These are phyloP conservation scores for Rissa tridactyla DNA, from an alignment of 2,113 vertebrate genomes.

Conservation along the genomic window DNA sequence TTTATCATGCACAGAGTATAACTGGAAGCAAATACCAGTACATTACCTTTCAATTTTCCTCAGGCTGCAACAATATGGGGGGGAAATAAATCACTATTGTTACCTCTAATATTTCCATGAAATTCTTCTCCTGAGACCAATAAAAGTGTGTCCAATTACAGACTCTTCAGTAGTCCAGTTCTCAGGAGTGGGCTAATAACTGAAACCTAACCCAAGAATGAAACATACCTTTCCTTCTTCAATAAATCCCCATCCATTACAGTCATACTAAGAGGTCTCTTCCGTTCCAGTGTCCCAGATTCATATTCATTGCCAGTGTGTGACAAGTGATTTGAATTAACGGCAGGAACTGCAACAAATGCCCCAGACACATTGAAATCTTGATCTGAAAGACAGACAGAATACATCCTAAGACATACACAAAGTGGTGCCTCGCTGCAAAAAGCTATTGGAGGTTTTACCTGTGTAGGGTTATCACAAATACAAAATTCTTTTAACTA, in stretches of 20 bases:
- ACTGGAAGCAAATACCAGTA: background rate
- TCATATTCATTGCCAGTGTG: conserved; percentile 80
- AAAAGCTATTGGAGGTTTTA: background rate
- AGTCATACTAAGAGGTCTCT: conserved; percentile 90
- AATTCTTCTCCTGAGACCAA: background rate
- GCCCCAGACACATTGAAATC: conserved; percentile 97
- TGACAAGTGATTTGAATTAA: conserved; percentile 85
- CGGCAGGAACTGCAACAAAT: conserved; percentile 82
- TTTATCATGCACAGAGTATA: background rate
- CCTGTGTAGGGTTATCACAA: background rate
- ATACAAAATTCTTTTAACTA: background rate
- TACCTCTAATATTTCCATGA: background rate
- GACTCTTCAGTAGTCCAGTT: background rate
- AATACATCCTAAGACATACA: background rate
- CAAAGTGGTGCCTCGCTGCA: background rate
- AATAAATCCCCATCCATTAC: conserved; percentile 85
- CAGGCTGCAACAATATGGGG: conserved; percentile 35
- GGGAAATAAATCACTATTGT: conserved; percentile 35
- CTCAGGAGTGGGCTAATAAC: background rate
- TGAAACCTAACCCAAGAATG: background rate
- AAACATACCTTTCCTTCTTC: conserved; percentile 88
- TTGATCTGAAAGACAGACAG: conserved; percentile 78
- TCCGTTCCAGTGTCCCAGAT: conserved; percentile 86
- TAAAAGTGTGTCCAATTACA: background rate
- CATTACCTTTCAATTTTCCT: conserved; percentile 59